Evolutionary conservation across 2,888 invertebrate genomes (phyloP), one percentile per base, ranked within the genome.

Genomic region (Dynastes hyllus): DNA sequence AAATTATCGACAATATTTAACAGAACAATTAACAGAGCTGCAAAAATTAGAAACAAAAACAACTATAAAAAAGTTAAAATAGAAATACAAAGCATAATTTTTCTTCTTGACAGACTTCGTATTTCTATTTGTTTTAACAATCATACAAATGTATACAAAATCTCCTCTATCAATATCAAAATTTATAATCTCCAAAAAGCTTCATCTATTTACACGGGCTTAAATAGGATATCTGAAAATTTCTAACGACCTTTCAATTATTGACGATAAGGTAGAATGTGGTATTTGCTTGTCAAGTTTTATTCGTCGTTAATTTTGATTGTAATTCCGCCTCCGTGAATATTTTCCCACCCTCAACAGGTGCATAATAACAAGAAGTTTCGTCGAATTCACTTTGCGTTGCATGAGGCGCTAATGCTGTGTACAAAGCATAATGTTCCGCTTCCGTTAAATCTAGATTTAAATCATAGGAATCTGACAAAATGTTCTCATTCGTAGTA

Each of bases 381-480:
- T 97, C 97, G 83, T 97, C 97, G 86, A 96, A 96, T 87, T 97
- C 96, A 9, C 96, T 96, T 37, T 92, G 94, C 0, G 96, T 96
- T 27, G 96, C 96, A 86, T 94, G 94, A 0, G 96, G 96, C 11
- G 96, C 96, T 86, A 96, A 92, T 76, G 95, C 94, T 84, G 96
- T 96, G 84, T 97, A 97, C 79, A 97, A 88, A 50, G 96, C 96
- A 87, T 95, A 96, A 86, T 96, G 95, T 85, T 97, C 97, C 0
- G 96, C 96, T 83, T 96, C 96, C 0, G 96, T 96, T 45, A 96
- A 88, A 83, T 95, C 96, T 63, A 94, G 87, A 78, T 93, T 92
- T 61, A 88, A 84, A 67, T 77, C 77, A 16, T 61, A 65, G n/a
- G 71, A 27, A 66, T 73, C 71, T 29, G 70, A n/a, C 29, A 76